Percentiles rank a stretch among this genome's conserved stretches.
These are phyloP conservation scores for Neodiprion virginianus DNA, from an alignment of 1,140 invertebrate genomes.

Conservation along the genomic window DNA sequence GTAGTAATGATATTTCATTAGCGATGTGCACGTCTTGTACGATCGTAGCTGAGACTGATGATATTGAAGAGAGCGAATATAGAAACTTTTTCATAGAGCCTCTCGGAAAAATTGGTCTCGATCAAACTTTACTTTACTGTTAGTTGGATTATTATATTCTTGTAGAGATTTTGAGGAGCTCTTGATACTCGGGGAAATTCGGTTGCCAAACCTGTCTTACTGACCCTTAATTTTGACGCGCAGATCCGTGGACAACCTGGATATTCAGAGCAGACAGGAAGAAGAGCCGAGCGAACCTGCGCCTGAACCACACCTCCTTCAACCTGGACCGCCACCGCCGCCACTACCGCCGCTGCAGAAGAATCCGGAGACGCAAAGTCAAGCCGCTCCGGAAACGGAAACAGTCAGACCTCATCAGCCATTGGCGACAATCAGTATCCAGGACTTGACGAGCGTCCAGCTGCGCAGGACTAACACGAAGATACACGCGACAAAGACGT, in stretches of 20 bases:
- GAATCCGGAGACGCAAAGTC: constrained; percentile 16
- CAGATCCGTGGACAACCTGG: constrained; percentile 59
- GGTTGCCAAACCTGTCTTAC: no score
- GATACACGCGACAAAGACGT: constrained; percentile 77
- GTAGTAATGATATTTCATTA: no score
- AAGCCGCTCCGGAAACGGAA: constrained; percentile 43
- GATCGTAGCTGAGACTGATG: no score
- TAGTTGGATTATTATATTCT: no score
- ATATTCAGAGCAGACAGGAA: constrained; percentile 46
- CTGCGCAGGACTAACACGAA: constrained; percentile 75
- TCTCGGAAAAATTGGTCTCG: no score
- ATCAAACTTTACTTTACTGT: no score
- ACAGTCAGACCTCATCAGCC: constrained; percentile 68
- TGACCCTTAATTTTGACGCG: neutral
- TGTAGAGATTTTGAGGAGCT: no score
- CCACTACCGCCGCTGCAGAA: constrained; percentile 53
- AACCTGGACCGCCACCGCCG: constrained; percentile 63
- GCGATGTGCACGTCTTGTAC: no score
- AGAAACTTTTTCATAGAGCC: no score
- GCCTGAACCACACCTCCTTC: constrained; percentile 9
- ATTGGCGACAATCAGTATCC: constrained; percentile 82
- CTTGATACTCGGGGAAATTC: no score
- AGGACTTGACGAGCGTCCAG: constrained; percentile 83
- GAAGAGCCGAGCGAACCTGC: constrained; percentile 32
- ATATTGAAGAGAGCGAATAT: no score